phyloP scores from a whole-genome alignment of 2,113 vertebrate genomes.

The Psilopsiagon aurifrons region DNA sequence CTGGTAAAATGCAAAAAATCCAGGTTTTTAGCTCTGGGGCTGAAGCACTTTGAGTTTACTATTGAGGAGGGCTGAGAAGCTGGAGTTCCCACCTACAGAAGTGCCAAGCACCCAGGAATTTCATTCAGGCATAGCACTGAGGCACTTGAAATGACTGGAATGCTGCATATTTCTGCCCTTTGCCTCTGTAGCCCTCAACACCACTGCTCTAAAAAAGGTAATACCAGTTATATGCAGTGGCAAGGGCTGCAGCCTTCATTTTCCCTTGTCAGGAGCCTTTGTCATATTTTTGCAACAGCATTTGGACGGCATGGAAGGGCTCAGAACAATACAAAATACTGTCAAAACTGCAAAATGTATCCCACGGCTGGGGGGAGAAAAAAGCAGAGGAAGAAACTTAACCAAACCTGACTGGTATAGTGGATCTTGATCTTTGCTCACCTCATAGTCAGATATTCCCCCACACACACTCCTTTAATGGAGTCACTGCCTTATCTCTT shows the following conservation, averaged over 20 bases:
- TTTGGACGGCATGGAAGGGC: background rate
- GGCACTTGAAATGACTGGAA: background rate
- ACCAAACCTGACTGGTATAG: background rate
- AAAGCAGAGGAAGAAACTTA: background rate
- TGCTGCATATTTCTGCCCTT: slow-evolving; percentile 9
- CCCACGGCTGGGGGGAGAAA: background rate
- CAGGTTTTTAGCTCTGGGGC: background rate
- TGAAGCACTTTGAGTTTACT: background rate
- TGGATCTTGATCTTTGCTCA: slow-evolving; percentile 52
- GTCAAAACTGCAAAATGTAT: background rate
- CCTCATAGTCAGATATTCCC: background rate
- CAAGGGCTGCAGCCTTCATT: background rate
- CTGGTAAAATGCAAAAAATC: background rate
- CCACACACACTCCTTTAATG: background rate
- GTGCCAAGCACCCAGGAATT: slow-evolving; percentile 9
- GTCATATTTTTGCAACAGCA: background rate
- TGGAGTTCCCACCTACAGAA: background rate
- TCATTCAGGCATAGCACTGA: background rate
- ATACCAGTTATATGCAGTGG: background rate
- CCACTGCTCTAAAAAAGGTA: background rate
- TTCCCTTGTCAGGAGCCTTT: background rate
- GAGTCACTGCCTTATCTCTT: background rate
- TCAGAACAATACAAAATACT: background rate
- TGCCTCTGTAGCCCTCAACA: background rate
- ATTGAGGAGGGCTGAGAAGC: background rate